Conservation (phyloP, 1,140 invertebrate genomes). For the Lepidurus packardi region DNA sequence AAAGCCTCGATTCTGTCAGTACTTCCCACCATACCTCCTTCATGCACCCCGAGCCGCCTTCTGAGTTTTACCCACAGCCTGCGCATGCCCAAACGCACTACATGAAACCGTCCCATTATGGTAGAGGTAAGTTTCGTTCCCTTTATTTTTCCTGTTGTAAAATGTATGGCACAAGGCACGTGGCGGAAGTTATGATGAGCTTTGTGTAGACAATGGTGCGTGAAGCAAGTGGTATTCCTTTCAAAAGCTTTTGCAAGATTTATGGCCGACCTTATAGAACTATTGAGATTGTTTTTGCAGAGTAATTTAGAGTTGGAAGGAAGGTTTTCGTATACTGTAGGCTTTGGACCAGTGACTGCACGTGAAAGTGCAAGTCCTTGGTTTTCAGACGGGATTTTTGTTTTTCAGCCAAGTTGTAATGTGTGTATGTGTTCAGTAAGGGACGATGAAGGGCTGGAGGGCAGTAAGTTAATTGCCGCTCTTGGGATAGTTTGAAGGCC, state of each 20-base stretch:
- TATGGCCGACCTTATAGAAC: too few relatives aligned
- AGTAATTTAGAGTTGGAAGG: not conserved
- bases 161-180: not conserved
- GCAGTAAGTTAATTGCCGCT: conserved; percentile 21
- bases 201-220: not conserved
- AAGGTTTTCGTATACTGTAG: not conserved
- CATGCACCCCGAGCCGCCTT: conserved; percentile 45
- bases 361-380: conserved; percentile 12
- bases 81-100: conserved; percentile 45
- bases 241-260: too few relatives aligned
- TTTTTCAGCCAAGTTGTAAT: conserved; percentile 5
- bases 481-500: conserved; percentile 16
- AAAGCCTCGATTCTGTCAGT: conserved; percentile 55
- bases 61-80: conserved; percentile 47
- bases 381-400: not conserved
- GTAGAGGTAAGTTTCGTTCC: conserved; percentile 25
- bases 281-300: too few relatives aligned
- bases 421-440: not conserved
- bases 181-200: conserved; percentile 8
- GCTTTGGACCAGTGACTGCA: not conserved
- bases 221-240: not conserved
- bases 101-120: conserved; percentile 31
- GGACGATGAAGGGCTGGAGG: conserved; percentile 1
- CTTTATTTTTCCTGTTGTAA: not conserved
- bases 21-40: conserved; percentile 48